Conservation (phyloP, 2,888 invertebrate genomes). For the Drosophila diplacantha region DNA sequence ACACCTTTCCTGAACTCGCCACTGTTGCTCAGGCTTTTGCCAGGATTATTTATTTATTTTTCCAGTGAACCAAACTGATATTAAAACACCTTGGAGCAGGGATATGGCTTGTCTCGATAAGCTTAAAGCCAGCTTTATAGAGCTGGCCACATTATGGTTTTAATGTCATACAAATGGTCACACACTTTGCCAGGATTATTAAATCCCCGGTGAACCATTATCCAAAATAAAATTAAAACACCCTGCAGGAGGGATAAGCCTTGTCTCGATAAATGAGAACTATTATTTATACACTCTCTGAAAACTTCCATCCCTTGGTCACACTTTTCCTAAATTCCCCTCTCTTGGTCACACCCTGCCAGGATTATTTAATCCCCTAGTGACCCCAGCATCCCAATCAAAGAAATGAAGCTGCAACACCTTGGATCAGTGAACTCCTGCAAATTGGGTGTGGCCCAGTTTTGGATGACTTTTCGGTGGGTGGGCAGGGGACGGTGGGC, state of each 20-base stretch:
- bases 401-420: conserved; percentile 18
- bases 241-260: neutral
- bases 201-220: too few relatives aligned
- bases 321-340: neutral
- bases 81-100: too few relatives aligned
- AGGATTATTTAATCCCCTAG: neutral
- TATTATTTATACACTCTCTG: neutral
- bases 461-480: conserved; percentile 10
- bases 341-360: conserved; percentile 7
- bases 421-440: conserved; percentile 17
- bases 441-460: conserved; percentile 36
- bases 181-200: too few relatives aligned
- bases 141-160: too few relatives aligned
- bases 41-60: too few relatives aligned
- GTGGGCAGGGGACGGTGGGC: neutral
- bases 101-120: neutral
- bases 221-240: neutral
- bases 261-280: too few relatives aligned
- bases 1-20: too few relatives aligned
- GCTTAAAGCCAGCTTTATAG: neutral
- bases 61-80: too few relatives aligned
- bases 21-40: too few relatives aligned
- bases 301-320: neutral
- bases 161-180: neutral
- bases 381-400: conserved; percentile 20